Base-by-base conservation (phyloP, 1,140 invertebrate species). In the Drosophila albomicans region DNA sequence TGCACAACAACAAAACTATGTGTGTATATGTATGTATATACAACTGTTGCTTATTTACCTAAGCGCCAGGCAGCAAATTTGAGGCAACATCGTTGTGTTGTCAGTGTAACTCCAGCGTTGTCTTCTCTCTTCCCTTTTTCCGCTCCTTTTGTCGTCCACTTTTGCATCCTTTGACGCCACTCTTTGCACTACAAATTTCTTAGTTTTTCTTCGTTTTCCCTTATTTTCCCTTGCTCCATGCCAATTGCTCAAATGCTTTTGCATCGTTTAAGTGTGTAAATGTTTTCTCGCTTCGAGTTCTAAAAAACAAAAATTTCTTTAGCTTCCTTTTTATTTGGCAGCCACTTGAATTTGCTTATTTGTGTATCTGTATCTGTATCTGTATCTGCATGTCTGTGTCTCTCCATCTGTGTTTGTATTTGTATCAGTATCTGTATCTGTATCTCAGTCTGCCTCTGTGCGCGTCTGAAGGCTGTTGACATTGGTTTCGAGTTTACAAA, bases 401-500 rank as follows among this genome's bases (percentile, higher is more conserved):
- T 13, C 15, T 71, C 43, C 57, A 7, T 63, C 58, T 56, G 52
- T 57, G 32, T 61, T 20, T 63, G 49, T 35, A 56, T 30, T 32
- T 56, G 52, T 46, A 56, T 71, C 15, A 61, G 41, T 46, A 11
- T 56, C n/a, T 43, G 20, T 48, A 8, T 49, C 5, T 56, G 54
- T 52, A 7, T 43, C 7, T n/a, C 15, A 59, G 16, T 67, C 32
- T 59, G 8, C 25, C 2, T 30, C 13, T 73, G 13, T 68, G 3
- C 20, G 32, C 57, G 62, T 61, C 62, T 72, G 41, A 35, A 73
- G 75, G 65, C 75, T 78, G 75, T 78, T 78, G 75, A 78, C 75
- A 78, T 78, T 78, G 75, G 71, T 64, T 78, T 59, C 71, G 58
- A 75, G 72, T 75, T 75, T 69, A 74, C 71, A 74, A 78, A 69